Base-by-base conservation (phyloP, 2,113 vertebrate genomes). In the Ahaetulla prasina region DNA sequence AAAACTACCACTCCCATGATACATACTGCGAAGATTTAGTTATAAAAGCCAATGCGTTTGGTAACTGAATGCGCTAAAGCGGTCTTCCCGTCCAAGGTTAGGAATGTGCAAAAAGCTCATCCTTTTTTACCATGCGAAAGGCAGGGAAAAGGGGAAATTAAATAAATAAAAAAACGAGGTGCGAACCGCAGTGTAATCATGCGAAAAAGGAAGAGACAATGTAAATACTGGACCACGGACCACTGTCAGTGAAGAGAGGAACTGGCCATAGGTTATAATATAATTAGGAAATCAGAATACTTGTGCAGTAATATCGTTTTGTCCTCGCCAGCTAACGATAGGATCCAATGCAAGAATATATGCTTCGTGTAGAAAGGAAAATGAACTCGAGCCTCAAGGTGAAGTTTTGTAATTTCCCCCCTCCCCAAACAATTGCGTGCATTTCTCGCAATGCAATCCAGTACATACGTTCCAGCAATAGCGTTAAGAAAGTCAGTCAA, bases 151-250 rank as follows among this genome's bases (percentile, higher is more conserved):
- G 1, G 25, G 23, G 30, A 18, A 16, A 63, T 23, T 57, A 57
- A 25, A 23, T 57, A 57, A 57, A 60, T 30, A 4, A 68, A 68
- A 30, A 53, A 4, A 3, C 7, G 35, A 25, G 5, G 1, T 0
- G 0, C 0, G 52, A 94, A 97, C 95, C 95, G 94, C 96, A 89
- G 63, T 85, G 88, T 85, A 55, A 14, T 14, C 3, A 52, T 22
- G 23, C 54, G 16, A 20, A n/a, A 18, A 80, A 80, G 14, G 22
- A 27, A 12, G n/a, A 23, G 5, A 74, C 63, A 8, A 2, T 20
- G 18, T 39, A 39, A 39, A 39, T 20, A 68, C 1, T 80, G n/a
- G 35, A 45, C 23, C 23, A 7, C 11, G 53, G 4, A n/a, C 12
- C 43, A 23, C 9, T 45, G 16, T 35, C 10, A 39, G 52, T 43